Percentiles rank a stretch among this genome's conserved stretches.
Evolutionary conservation across 2,888 invertebrate genomes (phyloP).

Genomic region (Antheraea yamamai): DNA sequence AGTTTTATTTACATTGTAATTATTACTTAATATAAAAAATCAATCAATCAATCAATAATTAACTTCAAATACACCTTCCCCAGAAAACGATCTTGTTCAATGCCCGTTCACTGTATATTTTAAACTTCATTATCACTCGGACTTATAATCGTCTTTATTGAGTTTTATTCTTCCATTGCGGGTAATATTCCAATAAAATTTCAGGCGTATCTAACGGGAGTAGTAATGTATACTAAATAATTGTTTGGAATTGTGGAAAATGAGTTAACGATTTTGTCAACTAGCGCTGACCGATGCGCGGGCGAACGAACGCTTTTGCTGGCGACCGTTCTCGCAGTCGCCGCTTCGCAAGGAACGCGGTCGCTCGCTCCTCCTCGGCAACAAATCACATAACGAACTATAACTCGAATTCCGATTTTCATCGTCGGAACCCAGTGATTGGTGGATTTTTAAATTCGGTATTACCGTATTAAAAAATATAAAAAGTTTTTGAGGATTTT

Average conservation of each 20-base stretch:
- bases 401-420: constrained; percentile 34
- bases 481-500: constrained; percentile 33
- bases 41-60: not conserved
- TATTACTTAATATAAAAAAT: not conserved
- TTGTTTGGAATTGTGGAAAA: not conserved
- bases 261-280: not conserved
- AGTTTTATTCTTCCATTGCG: constrained; percentile 1
- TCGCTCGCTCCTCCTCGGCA: constrained; percentile 52
- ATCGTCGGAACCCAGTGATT: constrained; percentile 56
- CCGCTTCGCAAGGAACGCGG: constrained; percentile 62
- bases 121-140: not conserved
- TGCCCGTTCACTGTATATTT: constrained; percentile 29
- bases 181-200: not conserved
- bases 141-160: not conserved
- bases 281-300: constrained; percentile 58
- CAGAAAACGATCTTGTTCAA: constrained; percentile 30
- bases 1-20: not conserved
- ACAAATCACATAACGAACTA: constrained; percentile 42
- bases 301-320: constrained; percentile 60
- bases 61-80: constrained; percentile 27
- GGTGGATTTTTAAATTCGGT: constrained; percentile 54
- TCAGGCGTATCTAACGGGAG: not conserved
- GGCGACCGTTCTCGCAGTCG: constrained; percentile 57
- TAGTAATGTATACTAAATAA: not conserved
- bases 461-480: constrained; percentile 30